These are phyloP conservation scores for Campoplex nolae DNA, from an alignment of 2,888 invertebrate species.

Conservation along the genomic window DNA sequence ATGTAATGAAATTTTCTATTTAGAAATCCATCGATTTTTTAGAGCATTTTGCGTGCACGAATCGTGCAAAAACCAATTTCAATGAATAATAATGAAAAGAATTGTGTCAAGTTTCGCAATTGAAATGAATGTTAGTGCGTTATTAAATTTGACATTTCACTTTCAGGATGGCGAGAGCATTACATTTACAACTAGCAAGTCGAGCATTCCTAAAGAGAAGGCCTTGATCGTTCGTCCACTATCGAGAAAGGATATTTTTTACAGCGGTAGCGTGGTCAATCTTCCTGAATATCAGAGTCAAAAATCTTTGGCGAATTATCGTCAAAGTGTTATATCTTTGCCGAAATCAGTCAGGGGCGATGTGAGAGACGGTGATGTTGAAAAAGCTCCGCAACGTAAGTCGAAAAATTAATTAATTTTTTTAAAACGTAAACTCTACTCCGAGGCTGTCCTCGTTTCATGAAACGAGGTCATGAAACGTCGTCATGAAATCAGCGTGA, in stretches of 20 bases:
- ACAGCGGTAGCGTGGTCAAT: conserved; percentile 97
- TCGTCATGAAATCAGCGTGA: too few relatives aligned
- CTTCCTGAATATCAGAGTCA: conserved; percentile 97
- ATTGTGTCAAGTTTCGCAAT: not conserved
- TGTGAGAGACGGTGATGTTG: conserved; percentile 88
- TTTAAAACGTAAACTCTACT: too few relatives aligned
- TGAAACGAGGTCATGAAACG: too few relatives aligned
- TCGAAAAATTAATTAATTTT: conserved; percentile 64
- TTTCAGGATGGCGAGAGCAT: conserved; percentile 89
- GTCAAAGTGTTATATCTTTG: conserved; percentile 95
- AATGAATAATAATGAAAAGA: not conserved
- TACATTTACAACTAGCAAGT: conserved; percentile 87
- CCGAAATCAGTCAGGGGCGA: conserved; percentile 88
- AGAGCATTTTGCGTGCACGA: too few relatives aligned
- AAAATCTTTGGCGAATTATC: conserved; percentile 94
- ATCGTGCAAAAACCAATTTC: not conserved
- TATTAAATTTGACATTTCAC: not conserved
- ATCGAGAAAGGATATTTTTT: conserved; percentile 98
- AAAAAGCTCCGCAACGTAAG: conserved; percentile 89
- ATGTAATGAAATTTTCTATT: too few relatives aligned
- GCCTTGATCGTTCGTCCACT: conserved; percentile 93
- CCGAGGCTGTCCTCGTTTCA: too few relatives aligned
- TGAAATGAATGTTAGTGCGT: not conserved
- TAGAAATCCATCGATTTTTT: too few relatives aligned
- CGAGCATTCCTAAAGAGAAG: conserved; percentile 85